Percentiles rank a stretch among this genome's conserved stretches.
Evolutionary conservation across 2,113 vertebrate species (phyloP).

Genomic region (Asarcornis scutulata): DNA sequence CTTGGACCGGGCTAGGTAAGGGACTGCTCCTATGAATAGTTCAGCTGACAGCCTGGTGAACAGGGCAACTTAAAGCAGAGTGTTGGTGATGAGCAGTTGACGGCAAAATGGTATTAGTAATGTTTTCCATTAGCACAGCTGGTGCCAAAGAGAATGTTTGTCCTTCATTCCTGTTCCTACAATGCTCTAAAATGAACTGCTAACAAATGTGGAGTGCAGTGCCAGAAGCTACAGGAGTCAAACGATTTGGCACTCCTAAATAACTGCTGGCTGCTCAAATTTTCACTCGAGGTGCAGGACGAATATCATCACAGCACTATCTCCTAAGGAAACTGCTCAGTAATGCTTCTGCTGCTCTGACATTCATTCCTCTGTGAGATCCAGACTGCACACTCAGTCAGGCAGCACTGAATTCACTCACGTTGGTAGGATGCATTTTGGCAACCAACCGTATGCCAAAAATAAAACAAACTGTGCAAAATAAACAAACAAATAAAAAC

Average conservation of each 20-base stretch:
- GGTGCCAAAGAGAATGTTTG: neutral
- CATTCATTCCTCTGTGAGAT: neutral
- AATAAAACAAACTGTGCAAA: conserved; percentile 26
- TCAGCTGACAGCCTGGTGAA: neutral
- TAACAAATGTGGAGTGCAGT: fast-evolving
- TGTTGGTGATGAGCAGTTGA: neutral
- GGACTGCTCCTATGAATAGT: fast-evolving
- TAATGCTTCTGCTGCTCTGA: neutral
- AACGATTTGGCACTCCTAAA: neutral
- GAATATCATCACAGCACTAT: neutral
- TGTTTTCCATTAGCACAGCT: neutral
- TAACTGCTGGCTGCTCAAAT: fast-evolving
- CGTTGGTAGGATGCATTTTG: conserved; percentile 17
- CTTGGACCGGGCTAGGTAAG: fast-evolving
- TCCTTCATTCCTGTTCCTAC: neutral
- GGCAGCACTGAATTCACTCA: neutral
- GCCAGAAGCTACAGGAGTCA: neutral
- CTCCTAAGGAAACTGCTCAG: neutral
- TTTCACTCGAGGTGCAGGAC: neutral
- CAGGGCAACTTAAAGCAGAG: neutral
- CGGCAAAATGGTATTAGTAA: neutral
- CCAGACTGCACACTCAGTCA: neutral
- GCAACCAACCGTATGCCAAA: conserved; percentile 5
- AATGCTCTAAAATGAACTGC: fast-evolving
- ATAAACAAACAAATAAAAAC: neutral